Conservation (phyloP, 2,113 vertebrate genomes). For the Tricholaema leucomelas region DNA sequence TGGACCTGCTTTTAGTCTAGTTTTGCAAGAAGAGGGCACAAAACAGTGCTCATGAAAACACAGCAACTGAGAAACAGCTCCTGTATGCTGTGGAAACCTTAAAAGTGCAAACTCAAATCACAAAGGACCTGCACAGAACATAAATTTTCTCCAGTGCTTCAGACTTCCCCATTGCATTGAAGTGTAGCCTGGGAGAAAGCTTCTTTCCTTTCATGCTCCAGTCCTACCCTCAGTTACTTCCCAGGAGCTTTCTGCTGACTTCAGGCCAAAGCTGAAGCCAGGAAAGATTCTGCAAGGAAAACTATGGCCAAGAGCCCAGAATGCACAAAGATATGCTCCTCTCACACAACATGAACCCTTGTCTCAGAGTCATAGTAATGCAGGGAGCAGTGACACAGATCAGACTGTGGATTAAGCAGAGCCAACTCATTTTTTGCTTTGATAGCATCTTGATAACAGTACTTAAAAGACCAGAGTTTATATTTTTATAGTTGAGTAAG, state of each 20-base stretch:
- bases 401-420: not conserved
- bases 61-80: not conserved
- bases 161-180: not conserved
- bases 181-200: not conserved
- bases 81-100: not conserved
- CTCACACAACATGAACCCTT: not conserved
- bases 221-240: not conserved
- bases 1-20: not conserved
- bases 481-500: slow-evolving; percentile 21
- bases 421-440: not conserved
- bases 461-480: not conserved
- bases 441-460: not conserved
- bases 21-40: not conserved
- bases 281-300: not conserved
- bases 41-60: not conserved
- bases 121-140: not conserved
- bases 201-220: not conserved
- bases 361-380: not conserved
- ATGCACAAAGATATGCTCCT: not conserved
- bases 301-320: not conserved
- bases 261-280: not conserved
- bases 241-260: not conserved
- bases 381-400: not conserved
- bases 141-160: not conserved
- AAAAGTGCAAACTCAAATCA: not conserved